A percentile compares a stretch with the other conserved stretches of the same genome.
Evolutionary conservation across 2,888 invertebrate species (phyloP).

Genomic region (Chymomyza fuscimana): DNA sequence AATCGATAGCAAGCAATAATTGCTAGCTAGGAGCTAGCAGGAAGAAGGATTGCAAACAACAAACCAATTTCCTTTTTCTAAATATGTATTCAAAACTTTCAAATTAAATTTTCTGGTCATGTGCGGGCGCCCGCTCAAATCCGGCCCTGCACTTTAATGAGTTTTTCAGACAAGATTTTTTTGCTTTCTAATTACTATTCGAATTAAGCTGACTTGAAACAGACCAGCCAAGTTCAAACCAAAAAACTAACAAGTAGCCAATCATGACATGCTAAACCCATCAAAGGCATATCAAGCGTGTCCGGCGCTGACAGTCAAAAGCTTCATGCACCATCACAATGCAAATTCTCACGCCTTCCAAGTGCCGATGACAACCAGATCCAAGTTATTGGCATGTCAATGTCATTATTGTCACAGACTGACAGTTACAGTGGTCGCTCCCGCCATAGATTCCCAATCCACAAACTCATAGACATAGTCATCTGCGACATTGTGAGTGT

Average conservation of each 20-base stretch:
- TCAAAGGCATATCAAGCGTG: neutral
- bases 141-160: no score
- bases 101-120: no score
- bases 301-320: neutral
- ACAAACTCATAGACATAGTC: neutral
- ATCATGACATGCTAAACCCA: neutral
- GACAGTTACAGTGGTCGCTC: neutral
- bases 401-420: constrained; percentile 18
- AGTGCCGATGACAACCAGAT: constrained; percentile 5
- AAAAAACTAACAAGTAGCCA: neutral
- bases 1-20: no score
- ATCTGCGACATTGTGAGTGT: neutral
- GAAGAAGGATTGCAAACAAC: no score
- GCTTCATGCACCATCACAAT: neutral
- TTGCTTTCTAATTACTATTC: no score
- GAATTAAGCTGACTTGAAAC: neutral
- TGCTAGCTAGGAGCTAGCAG: no score
- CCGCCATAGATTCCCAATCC: neutral
- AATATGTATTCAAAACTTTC: no score
- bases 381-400: constrained; percentile 27
- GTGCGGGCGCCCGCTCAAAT: no score
- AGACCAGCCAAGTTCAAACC: neutral
- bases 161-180: no score
- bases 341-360: neutral
- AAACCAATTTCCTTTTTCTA: no score